These are phyloP conservation scores for Grantiella picta DNA, from an alignment of 2,113 vertebrate genomes.

Conservation along the genomic window DNA sequence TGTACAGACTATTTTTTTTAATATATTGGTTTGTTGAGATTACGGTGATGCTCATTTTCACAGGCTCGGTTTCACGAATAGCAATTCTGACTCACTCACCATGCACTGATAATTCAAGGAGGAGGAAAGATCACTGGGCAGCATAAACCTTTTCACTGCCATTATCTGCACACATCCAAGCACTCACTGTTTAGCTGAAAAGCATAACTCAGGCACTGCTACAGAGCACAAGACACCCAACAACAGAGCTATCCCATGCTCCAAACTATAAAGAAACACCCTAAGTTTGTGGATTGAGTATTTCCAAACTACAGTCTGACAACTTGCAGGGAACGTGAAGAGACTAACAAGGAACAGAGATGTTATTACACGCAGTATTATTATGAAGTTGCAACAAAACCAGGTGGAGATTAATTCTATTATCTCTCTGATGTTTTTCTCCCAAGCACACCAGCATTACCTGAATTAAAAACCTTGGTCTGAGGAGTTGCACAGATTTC, in stretches of 20 bases:
- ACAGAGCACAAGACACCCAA: not conserved
- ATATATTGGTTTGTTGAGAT: not conserved
- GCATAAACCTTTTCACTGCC: not conserved
- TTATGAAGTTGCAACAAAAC: not conserved
- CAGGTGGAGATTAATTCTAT: not conserved
- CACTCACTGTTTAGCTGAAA: not conserved
- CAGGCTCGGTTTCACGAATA: not conserved
- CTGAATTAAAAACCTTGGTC: not conserved
- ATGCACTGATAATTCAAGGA: not conserved
- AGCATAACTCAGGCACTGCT: not conserved
- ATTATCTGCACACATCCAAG: not conserved
- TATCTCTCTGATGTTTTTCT: not conserved
- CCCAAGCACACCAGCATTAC: not conserved
- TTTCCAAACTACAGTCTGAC: not conserved
- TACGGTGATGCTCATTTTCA: not conserved
- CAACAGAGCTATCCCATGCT: not conserved
- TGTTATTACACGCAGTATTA: not conserved
- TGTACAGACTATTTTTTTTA: rapidly evolving
- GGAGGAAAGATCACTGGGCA: not conserved
- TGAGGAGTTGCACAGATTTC: not conserved
- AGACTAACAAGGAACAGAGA: not conserved
- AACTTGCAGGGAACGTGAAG: not conserved
- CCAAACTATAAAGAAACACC: not conserved
- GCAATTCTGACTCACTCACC: not conserved
- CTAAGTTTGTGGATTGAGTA: not conserved